These are phyloP conservation scores for Drosophila lowei DNA, from an alignment of 1,140 invertebrate species.

Conservation along the genomic window DNA sequence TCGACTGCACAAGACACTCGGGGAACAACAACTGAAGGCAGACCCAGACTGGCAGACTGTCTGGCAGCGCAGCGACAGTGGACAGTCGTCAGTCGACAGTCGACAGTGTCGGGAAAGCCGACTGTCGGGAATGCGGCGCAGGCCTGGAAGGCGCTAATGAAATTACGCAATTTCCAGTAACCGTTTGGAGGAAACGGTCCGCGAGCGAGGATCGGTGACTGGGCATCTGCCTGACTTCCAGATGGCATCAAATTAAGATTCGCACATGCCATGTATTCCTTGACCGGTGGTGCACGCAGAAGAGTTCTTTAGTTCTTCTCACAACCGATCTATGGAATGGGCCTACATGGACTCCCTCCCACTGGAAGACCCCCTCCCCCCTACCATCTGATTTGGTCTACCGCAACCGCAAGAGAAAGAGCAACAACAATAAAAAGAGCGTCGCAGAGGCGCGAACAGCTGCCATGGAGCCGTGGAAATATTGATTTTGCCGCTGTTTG, in stretches of 20 bases:
- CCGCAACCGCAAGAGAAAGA: conserved; percentile 10
- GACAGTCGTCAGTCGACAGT: neutral
- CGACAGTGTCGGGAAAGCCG: conserved; percentile 23
- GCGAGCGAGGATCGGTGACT: conserved; percentile 11
- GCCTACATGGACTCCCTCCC: too few relatives aligned
- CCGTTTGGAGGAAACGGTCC: too few relatives aligned
- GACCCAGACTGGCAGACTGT: conserved; percentile 2
- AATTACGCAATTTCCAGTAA: conserved; percentile 69
- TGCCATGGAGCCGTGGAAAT: conserved; percentile 55
- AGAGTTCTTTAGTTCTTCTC: too few relatives aligned
- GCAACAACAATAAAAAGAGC: conserved; percentile 13
- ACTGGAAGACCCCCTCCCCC: neutral
- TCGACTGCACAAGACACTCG: conserved; percentile 37
- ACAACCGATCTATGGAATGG: too few relatives aligned
- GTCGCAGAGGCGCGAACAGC: conserved; percentile 44
- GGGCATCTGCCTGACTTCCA: too few relatives aligned
- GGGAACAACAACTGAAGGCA: conserved; percentile 28
- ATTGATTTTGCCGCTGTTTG: conserved; percentile 62
- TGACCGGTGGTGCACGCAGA: too few relatives aligned
- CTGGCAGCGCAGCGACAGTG: conserved; percentile 9
- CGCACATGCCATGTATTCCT: too few relatives aligned
- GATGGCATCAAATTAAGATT: too few relatives aligned
- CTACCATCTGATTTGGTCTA: conserved; percentile 55
- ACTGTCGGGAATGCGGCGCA: conserved; percentile 29
- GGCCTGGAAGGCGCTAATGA: conserved; percentile 46